Evolutionary conservation across 1,140 invertebrate species (phyloP), one percentile per base, ranked within the genome.

Genomic region (Drosophila pallidifrons): DNA sequence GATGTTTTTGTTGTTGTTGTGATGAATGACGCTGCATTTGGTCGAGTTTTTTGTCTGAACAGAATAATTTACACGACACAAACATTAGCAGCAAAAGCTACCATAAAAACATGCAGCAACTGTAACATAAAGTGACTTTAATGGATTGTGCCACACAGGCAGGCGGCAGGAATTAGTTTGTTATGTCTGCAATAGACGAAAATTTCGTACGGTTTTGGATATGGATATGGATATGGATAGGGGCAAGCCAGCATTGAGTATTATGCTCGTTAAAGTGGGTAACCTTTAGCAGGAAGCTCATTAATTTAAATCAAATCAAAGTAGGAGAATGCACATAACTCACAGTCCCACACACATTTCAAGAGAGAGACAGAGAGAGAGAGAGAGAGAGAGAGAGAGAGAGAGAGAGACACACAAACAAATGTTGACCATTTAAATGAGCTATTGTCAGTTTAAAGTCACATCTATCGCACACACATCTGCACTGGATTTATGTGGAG

Each of bases 21-120:
- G 83, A 87, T 87, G 83, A 87, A 87, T 89, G 83, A 89, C 81
- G 70, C 77, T 87, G 83, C 83, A 89, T 77, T 87, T 76, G 85
- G 73, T 58, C 55, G 85, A 78, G 83, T 75, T 88, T 70, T 88
- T 87, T 87, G 83, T 71, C 57, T 72, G 54, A 59, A 59, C 52
- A 61, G 72, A 78, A 88, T 81, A 88, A 88, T 78, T 82, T 89
- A 87, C 83, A 89, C 82, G 85, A 89, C 83, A 87, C 60, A 70
- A 80, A 89, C 83, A 87, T 87, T 89, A 88, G 82, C 70, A 71
- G 55, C 54, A 60, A 78, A 32, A 59, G 52, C 46, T 20, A 49
- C 58, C 54, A 60, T 55, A 66, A 72, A 35, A 54, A 75, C 46
- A 78, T 49, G 51, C 54, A 58, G 55, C 28, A 45, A 59, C 61